Evolutionary conservation across 2,797 vertebrate genomes (phyloP).

Genomic region (Diplodus sargus): DNA sequence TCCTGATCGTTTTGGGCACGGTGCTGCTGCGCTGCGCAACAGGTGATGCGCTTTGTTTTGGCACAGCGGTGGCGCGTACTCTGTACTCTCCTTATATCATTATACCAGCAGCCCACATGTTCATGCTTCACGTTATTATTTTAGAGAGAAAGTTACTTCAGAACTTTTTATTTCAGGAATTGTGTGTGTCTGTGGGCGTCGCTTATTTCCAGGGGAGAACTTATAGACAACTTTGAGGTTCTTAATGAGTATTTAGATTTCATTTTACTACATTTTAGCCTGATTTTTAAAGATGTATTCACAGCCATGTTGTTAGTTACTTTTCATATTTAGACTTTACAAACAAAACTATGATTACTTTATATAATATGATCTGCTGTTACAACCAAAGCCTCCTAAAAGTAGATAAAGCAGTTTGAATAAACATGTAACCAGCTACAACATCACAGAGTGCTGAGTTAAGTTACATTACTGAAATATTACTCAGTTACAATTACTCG

Average conservation of each 20-base stretch:
- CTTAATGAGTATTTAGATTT: too few relatives aligned
- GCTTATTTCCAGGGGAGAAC: background rate
- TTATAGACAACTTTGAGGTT: background rate
- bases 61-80: background rate
- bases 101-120: background rate
- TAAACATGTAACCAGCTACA: background rate
- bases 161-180: too few relatives aligned
- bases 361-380: background rate
- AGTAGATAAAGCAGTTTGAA: background rate
- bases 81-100: background rate
- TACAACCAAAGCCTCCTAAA: background rate
- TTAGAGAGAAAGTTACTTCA: too few relatives aligned
- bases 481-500: too few relatives aligned
- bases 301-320: background rate
- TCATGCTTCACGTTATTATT: background rate
- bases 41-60: constrained; percentile 35
- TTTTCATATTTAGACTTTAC: background rate
- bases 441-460: background rate
- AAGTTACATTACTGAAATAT: too few relatives aligned
- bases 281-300: background rate
- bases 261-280: background rate
- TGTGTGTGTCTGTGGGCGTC: background rate
- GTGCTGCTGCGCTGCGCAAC: constrained; percentile 18
- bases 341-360: background rate
- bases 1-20: background rate